phyloP scores from a whole-genome alignment of 1,140 invertebrate genomes.

The Halesus radiatus region DNA sequence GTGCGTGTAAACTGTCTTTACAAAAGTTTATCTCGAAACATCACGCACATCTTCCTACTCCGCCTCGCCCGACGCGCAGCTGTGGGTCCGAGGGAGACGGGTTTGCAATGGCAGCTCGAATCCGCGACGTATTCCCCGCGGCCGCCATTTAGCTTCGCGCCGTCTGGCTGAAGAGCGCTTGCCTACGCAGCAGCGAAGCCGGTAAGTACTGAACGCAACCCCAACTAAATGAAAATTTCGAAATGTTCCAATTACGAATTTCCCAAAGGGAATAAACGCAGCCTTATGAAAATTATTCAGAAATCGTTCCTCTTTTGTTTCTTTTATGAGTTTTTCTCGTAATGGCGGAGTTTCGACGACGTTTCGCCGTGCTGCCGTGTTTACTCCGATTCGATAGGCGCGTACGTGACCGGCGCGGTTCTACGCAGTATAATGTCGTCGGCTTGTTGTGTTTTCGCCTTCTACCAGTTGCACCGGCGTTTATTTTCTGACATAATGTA shows the following conservation, averaged over 20 bases:
- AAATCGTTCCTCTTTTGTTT: not conserved
- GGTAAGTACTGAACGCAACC: slow-evolving; percentile 31
- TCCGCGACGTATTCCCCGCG: not conserved
- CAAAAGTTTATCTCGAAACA: not conserved
- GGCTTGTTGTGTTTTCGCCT: not conserved
- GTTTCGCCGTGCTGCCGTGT: not conserved
- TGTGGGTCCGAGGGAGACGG: slow-evolving; percentile 13
- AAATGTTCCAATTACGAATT: slow-evolving; percentile 15
- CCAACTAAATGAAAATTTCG: not conserved
- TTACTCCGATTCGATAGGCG: slow-evolving; percentile 30
- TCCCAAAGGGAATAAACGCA: slow-evolving; percentile 7
- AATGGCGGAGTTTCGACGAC: not conserved
- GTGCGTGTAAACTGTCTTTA: too few relatives aligned
- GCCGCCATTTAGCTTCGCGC: slow-evolving; percentile 43
- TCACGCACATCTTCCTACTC: slow-evolving; percentile 29
- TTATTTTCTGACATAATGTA: slow-evolving; percentile 8
- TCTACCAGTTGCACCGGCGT: slow-evolving; percentile 11
- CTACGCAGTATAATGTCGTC: slow-evolving; percentile 41
- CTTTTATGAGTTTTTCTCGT: not conserved
- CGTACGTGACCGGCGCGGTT: slow-evolving; percentile 39
- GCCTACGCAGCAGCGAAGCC: slow-evolving; percentile 43
- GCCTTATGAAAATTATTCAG: not conserved
- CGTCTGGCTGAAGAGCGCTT: slow-evolving; percentile 36
- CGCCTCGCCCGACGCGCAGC: not conserved
- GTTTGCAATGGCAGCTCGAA: not conserved